phyloP scores from a whole-genome alignment of 1,140 invertebrate genomes.

The Bombus affinis region DNA sequence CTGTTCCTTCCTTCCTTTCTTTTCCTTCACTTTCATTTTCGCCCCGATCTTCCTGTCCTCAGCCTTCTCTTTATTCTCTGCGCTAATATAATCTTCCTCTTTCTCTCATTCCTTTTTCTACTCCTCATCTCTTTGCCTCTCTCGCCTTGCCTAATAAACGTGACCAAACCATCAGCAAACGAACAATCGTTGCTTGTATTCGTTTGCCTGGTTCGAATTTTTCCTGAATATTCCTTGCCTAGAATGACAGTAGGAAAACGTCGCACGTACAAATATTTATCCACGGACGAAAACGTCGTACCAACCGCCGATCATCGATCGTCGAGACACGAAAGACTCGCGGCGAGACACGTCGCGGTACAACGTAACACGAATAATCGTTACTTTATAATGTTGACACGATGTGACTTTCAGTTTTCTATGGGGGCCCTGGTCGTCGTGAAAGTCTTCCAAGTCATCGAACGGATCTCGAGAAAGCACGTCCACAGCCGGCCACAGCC shows the following conservation, averaged over 20 bases:
- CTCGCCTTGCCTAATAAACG: no score
- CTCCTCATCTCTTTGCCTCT: neutral
- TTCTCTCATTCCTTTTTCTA: neutral
- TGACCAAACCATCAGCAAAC: neutral
- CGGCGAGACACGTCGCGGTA: neutral
- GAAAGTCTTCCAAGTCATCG: slow-evolving; percentile 60
- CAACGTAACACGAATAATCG: slow-evolving; percentile 39
- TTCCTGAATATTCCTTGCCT: no score
- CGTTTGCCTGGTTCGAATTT: neutral
- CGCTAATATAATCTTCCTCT: neutral
- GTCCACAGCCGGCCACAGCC: slow-evolving; percentile 35
- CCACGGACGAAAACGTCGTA: neutral
- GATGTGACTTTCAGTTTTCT: slow-evolving; percentile 64
- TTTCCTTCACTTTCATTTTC: neutral
- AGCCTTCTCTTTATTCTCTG: neutral
- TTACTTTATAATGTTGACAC: slow-evolving; percentile 41
- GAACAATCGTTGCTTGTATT: neutral
- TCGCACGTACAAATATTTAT: slow-evolving; percentile 30
- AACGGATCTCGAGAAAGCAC: slow-evolving; percentile 55
- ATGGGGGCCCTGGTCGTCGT: slow-evolving; percentile 28
- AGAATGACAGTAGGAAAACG: neutral
- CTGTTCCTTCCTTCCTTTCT: no score
- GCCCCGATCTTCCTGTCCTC: neutral
- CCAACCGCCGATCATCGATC: slow-evolving; percentile 4
- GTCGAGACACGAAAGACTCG: slow-evolving; percentile 9